Evolutionary conservation across 2,888 invertebrate species (phyloP).

Genomic region (Amiota mariae): DNA sequence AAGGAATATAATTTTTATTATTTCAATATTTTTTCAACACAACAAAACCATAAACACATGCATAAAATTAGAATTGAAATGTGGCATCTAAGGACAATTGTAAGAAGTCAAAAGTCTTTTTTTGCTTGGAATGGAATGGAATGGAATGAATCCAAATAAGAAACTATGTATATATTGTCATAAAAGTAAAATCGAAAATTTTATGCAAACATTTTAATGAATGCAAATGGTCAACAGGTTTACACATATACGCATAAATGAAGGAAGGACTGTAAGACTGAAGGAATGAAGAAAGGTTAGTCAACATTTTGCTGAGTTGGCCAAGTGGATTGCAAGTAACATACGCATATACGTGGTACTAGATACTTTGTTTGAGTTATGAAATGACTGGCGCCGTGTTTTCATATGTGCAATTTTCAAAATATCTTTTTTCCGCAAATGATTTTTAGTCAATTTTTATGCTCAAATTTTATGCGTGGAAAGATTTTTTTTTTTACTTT

Average conservation of each 20-base stretch:
- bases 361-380: constrained; percentile 61
- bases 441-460: background rate
- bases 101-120: constrained; percentile 36
- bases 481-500: constrained; percentile 10
- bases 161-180: constrained; percentile 15
- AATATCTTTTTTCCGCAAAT: too few species aligned
- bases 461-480: constrained; percentile 12
- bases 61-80: constrained; percentile 68
- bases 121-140: too few species aligned
- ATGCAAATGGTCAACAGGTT: constrained; percentile 72
- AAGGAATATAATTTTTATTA: constrained; percentile 11
- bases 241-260: constrained; percentile 10
- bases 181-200: constrained; percentile 33
- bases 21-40: constrained; percentile 15
- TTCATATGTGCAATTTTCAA: background rate
- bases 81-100: constrained; percentile 46
- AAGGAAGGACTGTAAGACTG: background rate
- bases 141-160: constrained; percentile 26
- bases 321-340: constrained; percentile 60
- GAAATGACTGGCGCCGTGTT: constrained; percentile 57
- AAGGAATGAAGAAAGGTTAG: background rate
- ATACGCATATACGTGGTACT: constrained; percentile 15
- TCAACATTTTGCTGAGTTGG: constrained; percentile 42
- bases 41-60: constrained; percentile 58
- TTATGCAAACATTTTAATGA: constrained; percentile 59